Evolutionary conservation across 1,140 invertebrate genomes (phyloP).

Genomic region (Pseudobourletiella spinata): DNA sequence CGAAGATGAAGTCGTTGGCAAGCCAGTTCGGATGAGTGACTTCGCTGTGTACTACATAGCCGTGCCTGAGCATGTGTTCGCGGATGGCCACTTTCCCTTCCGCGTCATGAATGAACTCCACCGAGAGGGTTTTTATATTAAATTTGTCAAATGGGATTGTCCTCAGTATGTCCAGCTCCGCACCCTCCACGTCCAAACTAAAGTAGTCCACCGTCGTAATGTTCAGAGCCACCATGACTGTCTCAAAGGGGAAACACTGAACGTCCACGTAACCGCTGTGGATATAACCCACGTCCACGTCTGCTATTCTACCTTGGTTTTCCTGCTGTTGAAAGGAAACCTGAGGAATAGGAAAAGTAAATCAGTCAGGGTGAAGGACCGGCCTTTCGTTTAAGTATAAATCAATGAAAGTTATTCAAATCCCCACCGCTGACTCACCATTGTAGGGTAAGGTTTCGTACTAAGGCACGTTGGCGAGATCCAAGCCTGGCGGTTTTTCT

Average conservation of each 20-base stretch:
- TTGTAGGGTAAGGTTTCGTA: constrained; percentile 1
- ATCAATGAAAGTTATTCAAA: not conserved
- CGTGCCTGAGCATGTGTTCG: constrained; percentile 40
- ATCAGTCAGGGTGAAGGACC: not conserved
- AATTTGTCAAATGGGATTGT: constrained; percentile 30
- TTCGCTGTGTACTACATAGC: constrained; percentile 39
- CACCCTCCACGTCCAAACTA: constrained; percentile 34
- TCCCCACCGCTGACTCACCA: not conserved
- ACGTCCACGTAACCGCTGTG: not conserved
- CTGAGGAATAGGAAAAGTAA: not conserved
- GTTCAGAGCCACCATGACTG: constrained; percentile 15
- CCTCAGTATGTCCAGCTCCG: constrained; percentile 29
- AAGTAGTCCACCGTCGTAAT: constrained; percentile 26
- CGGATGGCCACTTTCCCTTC: constrained; percentile 39
- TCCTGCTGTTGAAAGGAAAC: constrained; percentile 8
- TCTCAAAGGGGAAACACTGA: constrained; percentile 29
- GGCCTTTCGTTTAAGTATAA: not conserved
- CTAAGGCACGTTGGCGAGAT: constrained; percentile 8
- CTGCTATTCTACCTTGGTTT: constrained; percentile 6
- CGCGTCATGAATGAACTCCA: constrained; percentile 38
- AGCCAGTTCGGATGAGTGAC: constrained; percentile 41
- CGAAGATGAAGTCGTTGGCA: constrained; percentile 46
- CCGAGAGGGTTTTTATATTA: constrained; percentile 15
- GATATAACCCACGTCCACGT: not conserved
- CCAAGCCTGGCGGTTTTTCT: constrained; percentile 5